Base-by-base conservation (phyloP, 2,888 invertebrate species). In the Mycogona germanica region DNA sequence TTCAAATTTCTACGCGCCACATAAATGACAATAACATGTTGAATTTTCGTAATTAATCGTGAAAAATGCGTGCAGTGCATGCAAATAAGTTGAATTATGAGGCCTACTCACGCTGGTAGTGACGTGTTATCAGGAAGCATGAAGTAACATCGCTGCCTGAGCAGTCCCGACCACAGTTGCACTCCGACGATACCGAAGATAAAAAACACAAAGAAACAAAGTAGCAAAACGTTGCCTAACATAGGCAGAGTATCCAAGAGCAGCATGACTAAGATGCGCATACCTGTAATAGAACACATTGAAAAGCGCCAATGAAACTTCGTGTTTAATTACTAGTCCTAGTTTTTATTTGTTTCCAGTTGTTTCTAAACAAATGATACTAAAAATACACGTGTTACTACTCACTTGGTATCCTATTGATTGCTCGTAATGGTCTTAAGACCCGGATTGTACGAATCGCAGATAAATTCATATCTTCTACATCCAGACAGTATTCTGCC, bases 171-270 rank as follows among this genome's bases (percentile, higher is more conserved):
- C 98, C 98, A 99, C 50, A 99, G 78, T 72, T 99, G 98, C 38
- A 99, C 98, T 21, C 98, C 98, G 63, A 99, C 88, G 68, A 99
- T 99, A 62, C 98, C 98, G 69, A 98, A 98, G 70, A 99, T 98
- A 78, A 98, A 98, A 81, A 98, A 98, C 57, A 99, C 98, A 77
- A 99, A 99, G 79, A 98, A 98, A 74, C 98, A 99, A 60, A 98
- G 77, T 61, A 98, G 78, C 53, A 77, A 68, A 50, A 99, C 98
- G 73, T 98, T 99, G 61, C 98, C 97, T 66, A 99, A 75, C 98
- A 99, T 99, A 14, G 98, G 98, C 61, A 98, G 77, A 5, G 98
- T 98, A 73, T 99, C 98, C 67, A 99, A 77, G 49, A 98, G 78
- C 56, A 98, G 76, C 92, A 97, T 98, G 64, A 99, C 98, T 68